Base-by-base conservation (phyloP, 2,888 invertebrate species). In the Pemphredon lugubris region DNA sequence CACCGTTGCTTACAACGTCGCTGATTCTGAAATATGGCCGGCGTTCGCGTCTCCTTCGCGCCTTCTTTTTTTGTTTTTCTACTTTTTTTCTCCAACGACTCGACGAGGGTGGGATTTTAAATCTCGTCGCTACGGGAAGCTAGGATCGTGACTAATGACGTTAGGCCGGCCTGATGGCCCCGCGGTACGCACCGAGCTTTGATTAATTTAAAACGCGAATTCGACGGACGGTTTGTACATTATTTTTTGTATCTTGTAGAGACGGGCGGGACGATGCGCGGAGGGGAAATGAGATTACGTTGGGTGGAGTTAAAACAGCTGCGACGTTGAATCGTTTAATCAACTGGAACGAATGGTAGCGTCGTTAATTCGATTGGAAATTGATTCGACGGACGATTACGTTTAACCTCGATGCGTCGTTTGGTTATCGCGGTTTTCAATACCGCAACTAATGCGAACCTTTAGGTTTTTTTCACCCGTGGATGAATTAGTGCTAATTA, bases 21-120 rank as follows among this genome's bases (percentile, higher is more conserved):
- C 68, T 77, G 75, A 81, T 79, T 75, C 74, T 74, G 67, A 81
- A 81, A 77, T 81, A 79, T 75, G 72, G 47, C 47, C 64, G 59
- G 40, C 37, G 53, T 39, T 21, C 32, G 47, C 53, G 20, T 13
- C 40, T 32, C 42, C 32, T 67, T 42, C 34, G 55, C 23, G 7
- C 7, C 18, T 45, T 11, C n/a, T n/a, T n/a, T n/a, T n/a, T n/a
- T n/a, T n/a, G n/a, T 42, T 44, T 34, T 37, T 60, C n/a, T 14
- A 7, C 26, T 5, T 26, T 0, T 20, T 5, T 26, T 0, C n/a
- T 34, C 39, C 16, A 3, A 1, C 18, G 40, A 20, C 9, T n/a
- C n/a, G n/a, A n/a, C 26, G 26, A 5, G 7, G 4, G 26, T 23
- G 18, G 3, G 14, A 44, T 26, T 37, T n/a, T 48, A 21, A 39